phyloP scores from a whole-genome alignment of 2,888 invertebrate species.

The Drosophila testacea region DNA sequence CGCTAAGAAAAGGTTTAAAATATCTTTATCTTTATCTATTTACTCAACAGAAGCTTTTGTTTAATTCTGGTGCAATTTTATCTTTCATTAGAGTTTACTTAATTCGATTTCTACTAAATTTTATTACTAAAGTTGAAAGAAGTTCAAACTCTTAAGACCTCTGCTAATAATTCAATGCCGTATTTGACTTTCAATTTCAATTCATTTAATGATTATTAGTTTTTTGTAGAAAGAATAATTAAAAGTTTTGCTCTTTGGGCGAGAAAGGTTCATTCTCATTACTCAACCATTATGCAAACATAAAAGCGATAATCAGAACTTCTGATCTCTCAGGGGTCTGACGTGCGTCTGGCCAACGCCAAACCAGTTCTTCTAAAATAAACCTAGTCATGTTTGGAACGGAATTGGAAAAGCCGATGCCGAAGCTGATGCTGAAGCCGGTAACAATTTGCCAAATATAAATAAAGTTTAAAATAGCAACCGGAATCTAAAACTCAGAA shows the following conservation, averaged over 20 bases:
- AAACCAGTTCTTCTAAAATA: slow-evolving; percentile 62
- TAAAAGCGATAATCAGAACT: slow-evolving; percentile 51
- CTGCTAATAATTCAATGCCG: slow-evolving; percentile 42
- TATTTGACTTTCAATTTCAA: slow-evolving; percentile 40
- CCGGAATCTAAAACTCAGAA: slow-evolving; percentile 56
- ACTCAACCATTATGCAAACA: slow-evolving; percentile 38
- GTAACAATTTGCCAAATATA: slow-evolving; percentile 40
- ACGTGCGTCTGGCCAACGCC: slow-evolving; percentile 58
- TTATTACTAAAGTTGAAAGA: slow-evolving; percentile 3
- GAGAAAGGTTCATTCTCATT: slow-evolving; percentile 44
- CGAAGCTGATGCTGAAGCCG: slow-evolving; percentile 51
- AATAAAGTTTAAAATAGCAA: slow-evolving; percentile 23
- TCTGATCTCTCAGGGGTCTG: slow-evolving; percentile 55
- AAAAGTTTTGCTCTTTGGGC: slow-evolving; percentile 7
- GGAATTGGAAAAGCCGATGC: slow-evolving; percentile 52
- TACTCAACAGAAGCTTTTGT: neutral
- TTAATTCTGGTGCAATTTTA: neutral
- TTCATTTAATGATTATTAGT: slow-evolving; percentile 24
- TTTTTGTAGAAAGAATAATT: slow-evolving; percentile 35
- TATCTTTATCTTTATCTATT: neutral
- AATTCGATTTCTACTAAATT: neutral
- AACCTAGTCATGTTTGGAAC: slow-evolving; percentile 46
- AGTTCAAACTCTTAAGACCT: slow-evolving; percentile 12
- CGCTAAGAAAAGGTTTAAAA: no score
- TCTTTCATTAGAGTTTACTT: neutral